These are phyloP conservation scores for Araneus ventricosus DNA, from an alignment of 1,140 invertebrate genomes.

Conservation along the genomic window DNA sequence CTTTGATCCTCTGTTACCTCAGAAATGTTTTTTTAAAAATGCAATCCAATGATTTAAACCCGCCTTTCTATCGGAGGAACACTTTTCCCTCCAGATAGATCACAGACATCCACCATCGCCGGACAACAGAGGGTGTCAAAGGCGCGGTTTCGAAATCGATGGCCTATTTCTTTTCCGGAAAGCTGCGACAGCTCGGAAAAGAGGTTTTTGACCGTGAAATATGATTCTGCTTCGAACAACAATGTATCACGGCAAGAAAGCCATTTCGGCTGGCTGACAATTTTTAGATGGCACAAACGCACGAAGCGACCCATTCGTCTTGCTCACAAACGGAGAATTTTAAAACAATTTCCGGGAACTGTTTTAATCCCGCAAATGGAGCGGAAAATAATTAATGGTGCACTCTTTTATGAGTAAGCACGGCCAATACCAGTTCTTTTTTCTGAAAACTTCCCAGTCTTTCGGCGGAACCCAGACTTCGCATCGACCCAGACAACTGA, in stretches of 20 bases:
- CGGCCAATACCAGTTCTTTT: too few relatives aligned
- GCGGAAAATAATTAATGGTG: constrained; percentile 32
- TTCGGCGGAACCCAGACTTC: not conserved
- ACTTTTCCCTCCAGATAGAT: not conserved
- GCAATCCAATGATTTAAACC: not conserved
- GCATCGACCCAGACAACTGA: not conserved
- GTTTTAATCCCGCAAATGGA: constrained; percentile 14
- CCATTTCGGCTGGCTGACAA: not conserved
- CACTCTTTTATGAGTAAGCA: not conserved
- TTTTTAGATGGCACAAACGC: not conserved
- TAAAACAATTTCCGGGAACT: constrained; percentile 21
- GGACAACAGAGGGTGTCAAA: not conserved
- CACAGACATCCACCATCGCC: not conserved
- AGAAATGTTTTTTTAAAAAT: too few relatives aligned
- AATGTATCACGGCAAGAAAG: not conserved
- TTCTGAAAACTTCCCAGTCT: not conserved
- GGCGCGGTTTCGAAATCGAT: not conserved
- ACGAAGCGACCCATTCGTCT: not conserved
- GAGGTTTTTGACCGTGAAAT: not conserved
- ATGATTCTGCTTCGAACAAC: not conserved
- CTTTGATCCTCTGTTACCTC: too few relatives aligned
- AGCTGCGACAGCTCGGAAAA: not conserved
- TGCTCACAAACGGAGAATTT: not conserved
- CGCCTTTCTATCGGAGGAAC: not conserved
- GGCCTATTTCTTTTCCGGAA: not conserved